Base-by-base conservation (phyloP, 2,797 vertebrate genomes). In the Rousettus madagascariensis region DNA sequence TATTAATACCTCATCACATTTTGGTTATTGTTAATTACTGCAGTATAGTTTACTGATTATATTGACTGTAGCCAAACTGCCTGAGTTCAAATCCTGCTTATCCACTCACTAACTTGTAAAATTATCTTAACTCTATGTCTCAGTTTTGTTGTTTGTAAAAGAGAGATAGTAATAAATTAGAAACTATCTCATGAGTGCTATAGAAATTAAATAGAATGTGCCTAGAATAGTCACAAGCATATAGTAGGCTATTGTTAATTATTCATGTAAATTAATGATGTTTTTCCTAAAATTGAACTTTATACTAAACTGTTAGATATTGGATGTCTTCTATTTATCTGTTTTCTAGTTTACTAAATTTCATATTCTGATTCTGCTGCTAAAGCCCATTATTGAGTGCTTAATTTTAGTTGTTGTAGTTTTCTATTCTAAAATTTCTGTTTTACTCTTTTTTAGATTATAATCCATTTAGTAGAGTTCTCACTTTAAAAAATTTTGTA, bases 341-440 rank as follows among this genome's bases (percentile, higher is more conserved):
- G 1, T 86, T 33, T 86, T 74, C 4, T 15, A 53, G 59, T 75
- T 93, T 38, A 28, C 22, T 55, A 51, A 61, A 61, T 75, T 86
- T 68, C 38, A 30, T 82, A 5, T 55, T 20, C 49, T 80, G 8
- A 66, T 86, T 15, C 15, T 41, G 22, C 63, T 83, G 20, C 65
- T 74, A 19, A 66, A 57, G 22, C n/a, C 16, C 12, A 55, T 30
- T 61, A 36, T 9, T 78, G 24, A 80, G 38, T 57, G 3, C 26
- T 87, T 91, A 55, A 38, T 90, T 86, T 68, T 91, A 87, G 8
- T 68, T 49, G 24, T 41, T 82, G 6, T 3, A 43, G 30, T 86
- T 82, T 86, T 95, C 59, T 91, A 43, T 71, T 91, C 13, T 51
- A 33, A 10, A 72, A 71, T 78, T 96, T 86, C 38, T 51, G 69